Evolutionary conservation across 1,140 invertebrate genomes (phyloP).

Genomic region (Trichogramma pretiosum): DNA sequence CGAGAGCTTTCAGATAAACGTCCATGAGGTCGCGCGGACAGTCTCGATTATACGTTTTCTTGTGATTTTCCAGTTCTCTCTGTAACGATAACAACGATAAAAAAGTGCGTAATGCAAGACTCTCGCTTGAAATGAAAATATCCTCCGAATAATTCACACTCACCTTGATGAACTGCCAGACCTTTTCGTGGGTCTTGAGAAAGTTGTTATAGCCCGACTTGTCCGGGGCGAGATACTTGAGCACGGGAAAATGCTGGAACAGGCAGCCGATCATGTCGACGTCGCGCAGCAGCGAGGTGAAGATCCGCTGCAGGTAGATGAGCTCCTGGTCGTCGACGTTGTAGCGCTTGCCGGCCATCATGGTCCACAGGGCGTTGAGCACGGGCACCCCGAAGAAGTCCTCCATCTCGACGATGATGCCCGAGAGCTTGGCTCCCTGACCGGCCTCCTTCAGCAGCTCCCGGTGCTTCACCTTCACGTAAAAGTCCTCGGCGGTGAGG

Average conservation of each 20-base stretch:
- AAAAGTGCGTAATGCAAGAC: too few relatives aligned
- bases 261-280: constrained; percentile 69
- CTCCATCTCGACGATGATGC: constrained; percentile 53
- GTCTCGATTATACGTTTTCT: constrained; percentile 52
- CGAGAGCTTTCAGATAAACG: constrained; percentile 63
- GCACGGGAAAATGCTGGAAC: constrained; percentile 70
- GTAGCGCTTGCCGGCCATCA: constrained; percentile 71
- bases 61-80: constrained; percentile 66
- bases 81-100: constrained; percentile 29
- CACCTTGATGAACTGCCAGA: constrained; percentile 61
- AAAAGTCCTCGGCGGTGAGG: constrained; percentile 31
- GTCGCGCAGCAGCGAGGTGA: constrained; percentile 60
- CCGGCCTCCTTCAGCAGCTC: constrained; percentile 27
- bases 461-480: constrained; percentile 33
- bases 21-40: constrained; percentile 78
- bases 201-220: constrained; percentile 68
- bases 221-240: constrained; percentile 64
- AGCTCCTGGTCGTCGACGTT: constrained; percentile 58
- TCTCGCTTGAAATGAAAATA: too few relatives aligned
- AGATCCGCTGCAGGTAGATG: constrained; percentile 55
- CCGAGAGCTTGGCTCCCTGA: constrained; percentile 26
- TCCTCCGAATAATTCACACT: too few relatives aligned
- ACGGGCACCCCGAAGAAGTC: constrained; percentile 66
- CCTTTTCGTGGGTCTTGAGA: constrained; percentile 55
- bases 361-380: constrained; percentile 77